Base-by-base conservation (phyloP, 1,140 invertebrate genomes). In the Drosophila aff. region DNA sequence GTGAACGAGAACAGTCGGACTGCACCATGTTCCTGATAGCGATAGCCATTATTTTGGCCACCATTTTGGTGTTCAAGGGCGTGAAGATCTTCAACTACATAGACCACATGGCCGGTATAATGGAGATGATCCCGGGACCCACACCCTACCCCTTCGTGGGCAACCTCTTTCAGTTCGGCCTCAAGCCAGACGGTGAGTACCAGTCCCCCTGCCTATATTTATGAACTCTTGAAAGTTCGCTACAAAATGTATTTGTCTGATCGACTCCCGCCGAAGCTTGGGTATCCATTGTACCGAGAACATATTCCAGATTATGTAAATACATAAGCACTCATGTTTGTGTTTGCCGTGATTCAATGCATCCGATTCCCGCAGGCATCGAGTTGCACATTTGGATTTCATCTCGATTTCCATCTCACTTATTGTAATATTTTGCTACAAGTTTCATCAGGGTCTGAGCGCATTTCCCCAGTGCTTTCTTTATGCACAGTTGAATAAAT, bases 91-190 rank as follows among this genome's bases (percentile, higher is more conserved):
- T 92, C 15, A 92, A 92, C 53, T 91, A 92, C 28, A 49, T 92
- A 16, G 91, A 92, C 64, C 91, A 92, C 62, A 92, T 92, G 65
- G 87, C 87, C 2, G 87, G 91, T 10, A 92, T 92, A 8, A 92
- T 92, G 91, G 91, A 92, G 79, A 92, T 90, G 91, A 91, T 92
- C 66, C 89, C 91, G 2, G 91, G 91, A 18, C 91, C 91, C 9
- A 92, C 91, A 7, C 91, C 91, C 10, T 90, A 92, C 49, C 91
- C 91, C 7, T 92, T 92, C 61, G 87, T 92, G 28, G 91, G 91
- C 4, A 92, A 92, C 58, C 50, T 92, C 3, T 92, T 92, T 69
- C 91, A 92, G 76, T 90, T 92, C 47, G 91, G 91, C 26, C 78
- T 92, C 3, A 92, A 91, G 71, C 89, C 91, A 41, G 91, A 66